Percentiles rank a stretch among this genome's conserved stretches.
These are phyloP conservation scores for Pteruthius melanotis DNA, from an alignment of 2,113 vertebrate genomes.

Conservation along the genomic window DNA sequence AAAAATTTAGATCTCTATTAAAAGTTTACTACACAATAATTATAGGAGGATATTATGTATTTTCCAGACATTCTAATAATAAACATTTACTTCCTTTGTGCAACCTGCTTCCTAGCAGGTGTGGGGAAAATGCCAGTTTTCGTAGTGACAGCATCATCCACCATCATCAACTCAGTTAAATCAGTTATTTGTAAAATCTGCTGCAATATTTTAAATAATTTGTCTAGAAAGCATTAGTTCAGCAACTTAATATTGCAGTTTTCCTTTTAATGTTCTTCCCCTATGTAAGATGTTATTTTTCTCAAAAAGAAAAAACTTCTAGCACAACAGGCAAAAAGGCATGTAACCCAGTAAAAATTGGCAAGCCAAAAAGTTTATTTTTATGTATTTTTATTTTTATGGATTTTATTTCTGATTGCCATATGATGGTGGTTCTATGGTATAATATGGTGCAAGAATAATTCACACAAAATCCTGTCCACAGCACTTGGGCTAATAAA, in stretches of 20 bases:
- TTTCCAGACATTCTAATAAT: conserved; percentile 18
- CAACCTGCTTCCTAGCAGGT: conserved; percentile 21
- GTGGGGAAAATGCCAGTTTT: neutral
- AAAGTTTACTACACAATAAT: neutral
- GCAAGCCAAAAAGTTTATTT: conserved; percentile 64
- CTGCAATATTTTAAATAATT: conserved; percentile 8
- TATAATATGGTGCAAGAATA: neutral
- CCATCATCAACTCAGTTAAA: neutral
- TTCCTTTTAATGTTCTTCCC: conserved; percentile 40
- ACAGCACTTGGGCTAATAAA: neutral
- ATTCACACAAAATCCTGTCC: conserved; percentile 37
- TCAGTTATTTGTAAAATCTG: conserved; percentile 15
- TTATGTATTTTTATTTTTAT: neutral
- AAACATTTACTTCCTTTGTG: neutral
- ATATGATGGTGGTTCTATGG: conserved; percentile 35
- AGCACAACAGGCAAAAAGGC: conserved; percentile 22
- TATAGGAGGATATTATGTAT: neutral
- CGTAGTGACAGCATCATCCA: neutral
- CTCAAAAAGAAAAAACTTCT: conserved; percentile 2
- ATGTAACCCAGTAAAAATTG: conserved; percentile 57
- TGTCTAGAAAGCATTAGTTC: neutral
- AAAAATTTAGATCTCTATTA: neutral
- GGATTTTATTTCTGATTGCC: conserved; percentile 52
- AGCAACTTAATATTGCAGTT: neutral
- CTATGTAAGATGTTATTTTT: neutral